phyloP scores from a whole-genome alignment of 2,113 vertebrate genomes.

The Prolemur simus region DNA sequence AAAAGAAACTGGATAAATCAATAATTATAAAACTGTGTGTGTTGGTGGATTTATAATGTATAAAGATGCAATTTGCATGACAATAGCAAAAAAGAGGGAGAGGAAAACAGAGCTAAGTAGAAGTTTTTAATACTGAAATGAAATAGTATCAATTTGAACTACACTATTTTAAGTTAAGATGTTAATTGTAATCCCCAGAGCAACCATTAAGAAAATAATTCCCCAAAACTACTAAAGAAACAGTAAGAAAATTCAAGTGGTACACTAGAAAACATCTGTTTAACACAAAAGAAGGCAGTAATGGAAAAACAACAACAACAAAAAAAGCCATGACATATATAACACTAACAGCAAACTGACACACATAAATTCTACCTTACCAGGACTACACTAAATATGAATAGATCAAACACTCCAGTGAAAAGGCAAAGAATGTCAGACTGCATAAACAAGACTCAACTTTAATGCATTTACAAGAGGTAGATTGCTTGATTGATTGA shows the following conservation, averaged over 20 bases:
- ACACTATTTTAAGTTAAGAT: not conserved
- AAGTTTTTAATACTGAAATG: not conserved
- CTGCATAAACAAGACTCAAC: not conserved
- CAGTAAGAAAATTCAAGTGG: not conserved
- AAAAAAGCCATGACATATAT: not conserved
- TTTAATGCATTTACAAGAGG: not conserved
- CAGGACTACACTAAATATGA: not conserved
- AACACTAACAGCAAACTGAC: not conserved
- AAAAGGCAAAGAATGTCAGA: not conserved
- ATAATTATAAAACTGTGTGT: not conserved
- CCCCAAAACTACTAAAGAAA: not conserved
- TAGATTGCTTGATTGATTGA: not conserved
- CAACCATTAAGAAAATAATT: not conserved
- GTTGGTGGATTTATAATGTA: not conserved
- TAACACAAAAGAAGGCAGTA: not conserved
- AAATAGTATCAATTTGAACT: not conserved
- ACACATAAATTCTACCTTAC: not conserved
- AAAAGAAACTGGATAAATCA: not conserved
- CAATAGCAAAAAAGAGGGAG: not conserved
- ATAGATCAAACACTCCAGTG: not conserved
- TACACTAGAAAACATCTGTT: not conserved
- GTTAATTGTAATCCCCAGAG: not conserved
- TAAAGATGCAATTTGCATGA: not conserved
- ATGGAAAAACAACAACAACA: not conserved
- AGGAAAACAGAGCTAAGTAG: not conserved